These are phyloP conservation scores for Hipparchia semele DNA, from an alignment of 2,888 invertebrate genomes.

Conservation along the genomic window DNA sequence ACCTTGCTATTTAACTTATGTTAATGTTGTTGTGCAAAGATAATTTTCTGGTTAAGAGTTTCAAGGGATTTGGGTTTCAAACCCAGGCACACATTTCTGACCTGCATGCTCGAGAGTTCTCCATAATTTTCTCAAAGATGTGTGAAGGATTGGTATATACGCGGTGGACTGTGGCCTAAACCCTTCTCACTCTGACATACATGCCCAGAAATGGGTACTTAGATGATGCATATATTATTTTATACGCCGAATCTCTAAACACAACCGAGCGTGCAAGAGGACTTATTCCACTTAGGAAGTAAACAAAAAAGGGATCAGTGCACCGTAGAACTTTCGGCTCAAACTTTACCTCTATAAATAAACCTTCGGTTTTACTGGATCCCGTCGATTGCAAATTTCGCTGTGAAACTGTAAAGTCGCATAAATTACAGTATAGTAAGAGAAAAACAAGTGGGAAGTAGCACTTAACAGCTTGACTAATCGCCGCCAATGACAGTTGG, in stretches of 20 bases:
- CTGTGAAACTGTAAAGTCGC: slow-evolving; percentile 78
- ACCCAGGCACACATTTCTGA: too few relatives aligned
- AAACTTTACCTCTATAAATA: slow-evolving; percentile 79
- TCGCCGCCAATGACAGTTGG: slow-evolving; percentile 76
- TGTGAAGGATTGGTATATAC: too few relatives aligned
- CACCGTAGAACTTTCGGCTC: slow-evolving; percentile 75
- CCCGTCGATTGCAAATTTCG: slow-evolving; percentile 79
- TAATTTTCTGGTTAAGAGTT: too few relatives aligned
- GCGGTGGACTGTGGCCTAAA: too few relatives aligned
- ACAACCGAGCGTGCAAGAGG: slow-evolving; percentile 31
- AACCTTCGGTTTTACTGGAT: slow-evolving; percentile 79
- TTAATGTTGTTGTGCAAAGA: neutral
- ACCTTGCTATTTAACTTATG: neutral
- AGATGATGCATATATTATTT: too few relatives aligned
- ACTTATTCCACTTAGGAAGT: slow-evolving; percentile 36
- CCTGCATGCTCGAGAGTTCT: too few relatives aligned
- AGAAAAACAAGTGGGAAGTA: slow-evolving; percentile 81
- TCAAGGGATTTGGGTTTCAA: too few relatives aligned
- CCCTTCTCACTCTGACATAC: too few relatives aligned
- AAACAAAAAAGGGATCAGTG: slow-evolving; percentile 68
- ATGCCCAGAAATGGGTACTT: too few relatives aligned
- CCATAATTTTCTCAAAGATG: too few relatives aligned
- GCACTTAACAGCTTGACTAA: slow-evolving; percentile 81
- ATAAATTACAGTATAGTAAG: slow-evolving; percentile 79
- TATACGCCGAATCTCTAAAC: neutral